These are phyloP conservation scores for Rotaria sp. DNA, from an alignment of 2,888 invertebrate genomes.

Conservation along the genomic window DNA sequence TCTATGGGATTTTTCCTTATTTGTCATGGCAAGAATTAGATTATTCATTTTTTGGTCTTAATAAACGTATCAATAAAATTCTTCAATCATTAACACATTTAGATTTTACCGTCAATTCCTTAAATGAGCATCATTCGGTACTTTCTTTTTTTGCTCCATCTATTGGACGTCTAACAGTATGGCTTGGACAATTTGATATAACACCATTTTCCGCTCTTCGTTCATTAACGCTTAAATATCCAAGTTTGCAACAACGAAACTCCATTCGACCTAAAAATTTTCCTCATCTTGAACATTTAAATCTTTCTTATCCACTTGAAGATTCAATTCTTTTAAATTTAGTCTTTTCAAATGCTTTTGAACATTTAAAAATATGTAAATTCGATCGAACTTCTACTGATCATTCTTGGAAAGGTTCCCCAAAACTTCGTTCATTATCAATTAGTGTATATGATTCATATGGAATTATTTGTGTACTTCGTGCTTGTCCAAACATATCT, in stretches of 20 bases:
- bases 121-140: not conserved
- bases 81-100: not conserved
- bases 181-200: not conserved
- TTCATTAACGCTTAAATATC: not conserved
- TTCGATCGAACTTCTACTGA: not conserved
- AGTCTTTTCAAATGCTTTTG: not conserved
- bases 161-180: not conserved
- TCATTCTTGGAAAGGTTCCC: not conserved
- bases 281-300: not conserved
- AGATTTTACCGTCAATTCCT: not conserved
- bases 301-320: not conserved
- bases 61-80: not conserved
- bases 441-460: not conserved
- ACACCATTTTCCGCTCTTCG: not conserved
- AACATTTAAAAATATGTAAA: not conserved
- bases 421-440: not conserved
- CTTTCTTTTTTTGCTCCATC: not conserved
- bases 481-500: not conserved
- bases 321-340: not conserved
- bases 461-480: not conserved
- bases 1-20: not conserved
- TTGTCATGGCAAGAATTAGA: not conserved
- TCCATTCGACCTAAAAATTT: not conserved
- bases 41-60: not conserved
- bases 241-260: not conserved